phyloP scores from a whole-genome alignment of 2,113 vertebrate genomes.

The Columbina picui region DNA sequence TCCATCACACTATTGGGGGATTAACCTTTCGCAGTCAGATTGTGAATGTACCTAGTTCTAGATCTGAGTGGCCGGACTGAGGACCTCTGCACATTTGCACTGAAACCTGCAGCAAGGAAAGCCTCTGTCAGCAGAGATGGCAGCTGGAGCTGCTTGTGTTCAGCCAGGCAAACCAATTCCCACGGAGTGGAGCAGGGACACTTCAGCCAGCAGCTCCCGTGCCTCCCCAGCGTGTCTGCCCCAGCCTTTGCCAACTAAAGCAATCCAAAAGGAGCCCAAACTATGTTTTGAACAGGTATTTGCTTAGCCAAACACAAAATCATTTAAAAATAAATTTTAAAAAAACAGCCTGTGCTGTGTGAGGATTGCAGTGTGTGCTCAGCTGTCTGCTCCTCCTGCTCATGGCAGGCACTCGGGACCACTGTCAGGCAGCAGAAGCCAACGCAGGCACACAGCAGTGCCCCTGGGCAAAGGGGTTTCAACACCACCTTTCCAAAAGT shows the following conservation, averaged over 20 bases:
- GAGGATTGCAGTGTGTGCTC: conserved; percentile 3
- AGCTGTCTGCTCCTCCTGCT: conserved; percentile 41
- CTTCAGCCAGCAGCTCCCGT: neutral
- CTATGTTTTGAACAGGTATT: neutral
- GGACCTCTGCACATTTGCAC: neutral
- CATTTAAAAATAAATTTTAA: too few relatives aligned
- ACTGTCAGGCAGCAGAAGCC: neutral
- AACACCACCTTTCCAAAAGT: neutral
- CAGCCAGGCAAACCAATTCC: neutral
- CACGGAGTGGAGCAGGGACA: rapidly evolving
- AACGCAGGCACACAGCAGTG: rapidly evolving
- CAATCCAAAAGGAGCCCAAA: neutral
- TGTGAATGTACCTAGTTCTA: neutral
- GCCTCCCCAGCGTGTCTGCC: rapidly evolving
- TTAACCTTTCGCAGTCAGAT: neutral
- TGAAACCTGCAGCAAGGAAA: neutral
- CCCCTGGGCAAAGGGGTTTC: neutral
- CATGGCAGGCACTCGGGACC: neutral
- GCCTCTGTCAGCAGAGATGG: neutral
- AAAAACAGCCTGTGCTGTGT: neutral
- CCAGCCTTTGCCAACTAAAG: neutral
- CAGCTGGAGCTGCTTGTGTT: neutral
- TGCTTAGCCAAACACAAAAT: neutral
- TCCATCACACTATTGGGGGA: neutral
- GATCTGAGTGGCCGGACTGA: neutral